phyloP scores from a whole-genome alignment of 2,113 vertebrate species.

The Rhinoderma darwinii region DNA sequence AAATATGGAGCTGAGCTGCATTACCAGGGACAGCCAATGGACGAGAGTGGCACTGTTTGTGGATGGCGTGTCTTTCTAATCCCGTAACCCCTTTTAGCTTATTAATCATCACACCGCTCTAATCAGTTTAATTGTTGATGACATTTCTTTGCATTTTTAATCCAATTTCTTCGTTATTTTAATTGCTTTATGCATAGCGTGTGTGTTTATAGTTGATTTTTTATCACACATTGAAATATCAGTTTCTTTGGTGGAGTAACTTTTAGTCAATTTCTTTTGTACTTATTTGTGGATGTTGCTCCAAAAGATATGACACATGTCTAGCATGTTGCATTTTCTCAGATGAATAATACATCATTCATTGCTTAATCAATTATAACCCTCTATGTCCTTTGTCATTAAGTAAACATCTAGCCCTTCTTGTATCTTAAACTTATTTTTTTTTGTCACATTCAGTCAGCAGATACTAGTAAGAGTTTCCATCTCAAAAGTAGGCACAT shows the following conservation, averaged over 20 bases:
- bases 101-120: not conserved
- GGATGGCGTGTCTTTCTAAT: not conserved
- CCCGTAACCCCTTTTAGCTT: not conserved
- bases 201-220: not conserved
- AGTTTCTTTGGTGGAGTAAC: not conserved
- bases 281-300: not conserved
- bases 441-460: no score
- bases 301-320: not conserved
- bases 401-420: no score
- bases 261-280: no score
- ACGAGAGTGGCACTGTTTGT: not conserved
- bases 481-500: no score
- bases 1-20: not conserved
- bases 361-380: no score
- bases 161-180: not conserved
- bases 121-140: not conserved
- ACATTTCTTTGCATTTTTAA: not conserved
- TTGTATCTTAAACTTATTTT: no score
- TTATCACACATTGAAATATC: not conserved
- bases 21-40: not conserved
- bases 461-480: no score
- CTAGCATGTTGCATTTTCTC: no score
- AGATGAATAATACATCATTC: no score
- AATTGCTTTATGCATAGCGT: not conserved
- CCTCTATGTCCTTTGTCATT: no score